phyloP scores from a whole-genome alignment of 2,797 vertebrate genomes.

The Okamejei kenojei region DNA sequence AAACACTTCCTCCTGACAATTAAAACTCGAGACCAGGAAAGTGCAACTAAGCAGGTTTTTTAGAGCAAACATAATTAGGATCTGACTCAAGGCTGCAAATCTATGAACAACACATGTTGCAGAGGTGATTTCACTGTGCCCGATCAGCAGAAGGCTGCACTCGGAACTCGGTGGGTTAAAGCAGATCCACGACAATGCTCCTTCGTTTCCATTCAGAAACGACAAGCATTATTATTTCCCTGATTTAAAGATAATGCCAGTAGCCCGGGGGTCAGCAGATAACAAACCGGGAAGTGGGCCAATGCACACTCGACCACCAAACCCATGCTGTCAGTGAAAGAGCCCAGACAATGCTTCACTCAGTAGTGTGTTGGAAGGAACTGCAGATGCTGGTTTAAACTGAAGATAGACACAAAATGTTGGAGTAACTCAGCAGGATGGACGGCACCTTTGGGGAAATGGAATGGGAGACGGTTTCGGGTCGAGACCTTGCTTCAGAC shows the following conservation, averaged over 20 bases:
- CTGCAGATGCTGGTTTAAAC: no score
- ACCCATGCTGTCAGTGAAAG: neutral
- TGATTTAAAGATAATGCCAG: neutral
- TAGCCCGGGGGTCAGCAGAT: neutral
- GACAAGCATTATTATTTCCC: neutral
- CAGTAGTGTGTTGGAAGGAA: no score
- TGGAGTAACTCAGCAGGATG: no score
- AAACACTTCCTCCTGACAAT: constrained; percentile 22
- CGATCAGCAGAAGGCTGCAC: neutral
- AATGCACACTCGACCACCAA: neutral
- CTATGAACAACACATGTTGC: neutral
- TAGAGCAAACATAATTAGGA: neutral
- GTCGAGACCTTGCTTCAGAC: no score
- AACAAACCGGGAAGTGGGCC: neutral
- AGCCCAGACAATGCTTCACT: neutral
- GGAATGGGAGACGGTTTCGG: no score
- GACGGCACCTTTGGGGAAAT: no score
- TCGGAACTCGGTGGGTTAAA: no score
- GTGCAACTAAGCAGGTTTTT: constrained; percentile 14
- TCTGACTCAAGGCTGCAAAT: constrained; percentile 11
- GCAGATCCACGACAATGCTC: neutral
- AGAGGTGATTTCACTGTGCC: neutral
- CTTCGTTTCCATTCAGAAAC: neutral
- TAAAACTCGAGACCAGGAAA: constrained; percentile 13
- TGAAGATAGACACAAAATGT: no score